phyloP scores from a whole-genome alignment of 2,888 invertebrate genomes.

The Leuctra nigra region DNA sequence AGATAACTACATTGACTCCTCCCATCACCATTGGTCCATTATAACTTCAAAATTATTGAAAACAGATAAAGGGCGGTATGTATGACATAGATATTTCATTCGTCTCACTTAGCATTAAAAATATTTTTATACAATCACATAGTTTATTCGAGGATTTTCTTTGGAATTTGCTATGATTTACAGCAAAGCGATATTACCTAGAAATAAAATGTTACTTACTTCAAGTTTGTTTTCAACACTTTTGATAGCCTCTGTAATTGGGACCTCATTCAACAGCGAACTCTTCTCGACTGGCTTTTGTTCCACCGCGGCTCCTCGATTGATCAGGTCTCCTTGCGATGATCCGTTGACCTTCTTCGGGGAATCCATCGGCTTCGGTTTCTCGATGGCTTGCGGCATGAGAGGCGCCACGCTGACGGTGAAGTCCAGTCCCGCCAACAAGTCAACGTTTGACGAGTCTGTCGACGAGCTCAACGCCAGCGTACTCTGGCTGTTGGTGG shows the following conservation, averaged over 20 bases:
- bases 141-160: too few relatives aligned
- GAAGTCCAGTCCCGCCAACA: constrained; percentile 71
- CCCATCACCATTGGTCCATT: too few relatives aligned
- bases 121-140: too few relatives aligned
- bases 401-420: constrained; percentile 59
- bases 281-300: neutral
- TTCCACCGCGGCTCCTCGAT: neutral
- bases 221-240: too few relatives aligned
- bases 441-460: constrained; percentile 52
- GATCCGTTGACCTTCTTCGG: neutral
- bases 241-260: neutral
- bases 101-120: too few relatives aligned
- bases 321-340: neutral
- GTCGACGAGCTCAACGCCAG: neutral
- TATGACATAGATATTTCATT: too few relatives aligned
- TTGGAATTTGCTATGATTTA: too few relatives aligned
- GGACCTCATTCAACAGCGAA: neutral
- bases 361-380: constrained; percentile 31
- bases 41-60: too few relatives aligned
- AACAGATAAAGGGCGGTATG: too few relatives aligned
- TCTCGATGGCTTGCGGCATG: constrained; percentile 42
- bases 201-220: neutral
- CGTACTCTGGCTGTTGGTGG: constrained; percentile 28
- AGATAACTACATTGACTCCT: too few relatives aligned
- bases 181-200: too few relatives aligned